Percentiles rank a stretch among this genome's conserved stretches.
phyloP scores from a whole-genome alignment of 2,888 invertebrate genomes.

The Seladonia tumulorum region DNA sequence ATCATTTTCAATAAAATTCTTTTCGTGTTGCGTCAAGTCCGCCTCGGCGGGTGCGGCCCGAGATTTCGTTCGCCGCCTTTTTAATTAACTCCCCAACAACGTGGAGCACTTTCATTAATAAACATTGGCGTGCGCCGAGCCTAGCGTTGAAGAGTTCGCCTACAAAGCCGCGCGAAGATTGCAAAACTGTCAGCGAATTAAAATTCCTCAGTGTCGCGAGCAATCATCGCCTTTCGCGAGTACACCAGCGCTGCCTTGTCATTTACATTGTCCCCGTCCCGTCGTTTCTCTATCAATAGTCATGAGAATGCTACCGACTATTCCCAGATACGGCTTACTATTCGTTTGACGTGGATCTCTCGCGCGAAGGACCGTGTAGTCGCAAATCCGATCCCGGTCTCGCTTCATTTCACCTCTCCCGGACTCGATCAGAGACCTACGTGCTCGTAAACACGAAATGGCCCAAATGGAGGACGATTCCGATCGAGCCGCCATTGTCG shows the following conservation, averaged over 20 bases:
- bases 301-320: conserved; percentile 27
- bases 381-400: conserved; percentile 47
- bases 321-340: conserved; percentile 17
- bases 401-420: conserved; percentile 35
- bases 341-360: conserved; percentile 3
- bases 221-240: conserved; percentile 45
- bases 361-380: conserved; percentile 43
- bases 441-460: conserved; percentile 16
- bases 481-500: conserved; percentile 22
- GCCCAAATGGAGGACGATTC: background rate
- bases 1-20: conserved; percentile 1
- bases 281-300: conserved; percentile 37
- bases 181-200: conserved; percentile 49
- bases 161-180: conserved; percentile 48
- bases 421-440: background rate
- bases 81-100: conserved; percentile 42
- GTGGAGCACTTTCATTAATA: conserved; percentile 32
- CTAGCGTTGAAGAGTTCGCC: conserved; percentile 32
- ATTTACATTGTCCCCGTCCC: conserved; percentile 23
- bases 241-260: conserved; percentile 17
- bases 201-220: conserved; percentile 57
- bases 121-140: conserved; percentile 23
- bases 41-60: background rate
- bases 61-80: conserved; percentile 21
- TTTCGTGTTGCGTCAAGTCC: conserved; percentile 22